Evolutionary conservation across 2,113 vertebrate genomes (phyloP).

Genomic region (Lipophrys pholis): DNA sequence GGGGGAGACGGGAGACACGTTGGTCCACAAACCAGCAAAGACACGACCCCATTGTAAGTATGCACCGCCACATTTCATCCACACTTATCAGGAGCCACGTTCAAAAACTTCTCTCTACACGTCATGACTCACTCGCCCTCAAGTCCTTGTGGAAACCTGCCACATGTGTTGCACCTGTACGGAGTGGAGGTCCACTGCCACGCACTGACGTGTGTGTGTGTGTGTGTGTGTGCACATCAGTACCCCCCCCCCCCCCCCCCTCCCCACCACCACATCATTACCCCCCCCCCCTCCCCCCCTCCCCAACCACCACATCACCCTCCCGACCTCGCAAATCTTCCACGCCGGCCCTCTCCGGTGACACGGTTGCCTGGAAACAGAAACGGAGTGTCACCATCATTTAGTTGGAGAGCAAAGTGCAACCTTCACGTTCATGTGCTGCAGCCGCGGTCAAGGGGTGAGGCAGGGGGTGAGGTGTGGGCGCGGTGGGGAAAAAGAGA

Average conservation of each 20-base stretch:
- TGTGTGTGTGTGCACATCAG: not conserved
- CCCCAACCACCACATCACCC: constrained; percentile 35
- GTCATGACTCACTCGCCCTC: constrained; percentile 20
- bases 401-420: constrained; percentile 66
- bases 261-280: too few relatives aligned
- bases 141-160: constrained; percentile 1
- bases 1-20: constrained; percentile 62
- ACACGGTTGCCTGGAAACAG: constrained; percentile 78
- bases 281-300: too few relatives aligned
- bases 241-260: too few relatives aligned
- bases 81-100: too few relatives aligned
- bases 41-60: constrained; percentile 80
- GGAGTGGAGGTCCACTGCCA: constrained; percentile 4
- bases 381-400: constrained; percentile 67
- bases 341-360: constrained; percentile 62
- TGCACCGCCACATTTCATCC: constrained; percentile 24
- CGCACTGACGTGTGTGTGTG: constrained; percentile 8
- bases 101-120: not conserved
- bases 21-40: constrained; percentile 65
- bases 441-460: constrained; percentile 46
- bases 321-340: constrained; percentile 66
- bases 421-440: constrained; percentile 63
- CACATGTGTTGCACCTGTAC: constrained; percentile 9
- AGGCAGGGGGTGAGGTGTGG: not conserved
- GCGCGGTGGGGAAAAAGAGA: not conserved